Base-by-base conservation (phyloP, 2,797 vertebrate genomes). In the Valencia hispanica region DNA sequence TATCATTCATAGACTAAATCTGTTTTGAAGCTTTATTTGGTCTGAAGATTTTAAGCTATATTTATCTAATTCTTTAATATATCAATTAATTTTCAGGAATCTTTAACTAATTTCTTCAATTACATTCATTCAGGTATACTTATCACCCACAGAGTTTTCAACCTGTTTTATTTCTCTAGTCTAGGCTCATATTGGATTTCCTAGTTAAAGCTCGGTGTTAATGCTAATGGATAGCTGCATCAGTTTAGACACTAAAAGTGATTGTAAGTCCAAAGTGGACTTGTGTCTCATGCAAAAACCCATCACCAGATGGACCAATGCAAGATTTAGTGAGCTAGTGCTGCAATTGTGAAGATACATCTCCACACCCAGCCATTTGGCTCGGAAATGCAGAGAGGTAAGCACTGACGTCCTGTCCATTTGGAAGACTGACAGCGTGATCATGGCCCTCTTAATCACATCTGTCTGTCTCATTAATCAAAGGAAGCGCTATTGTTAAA, bases 391-490 rank as follows among this genome's bases (percentile, higher is more conserved):
- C 81, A 72, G 72, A 57, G 84, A 82, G 93, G 88, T 90, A 85
- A 94, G 86, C 81, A 69, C 79, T 30, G 82, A 82, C 91, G 90
- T 92, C 88, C 85, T 80, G 94, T 93, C 93, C 93, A 94, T 95
- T 96, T 94, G 91, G 94, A 96, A 93, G 93, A 95, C 84, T 93
- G 95, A 95, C 95, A 94, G 93, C 81, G 89, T 89, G 91, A 94
- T 95, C 92, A 91, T 88, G 90, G 91, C 89, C 30, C 68, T 88
- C 82, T 95, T 95, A 93, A 95, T 95, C 94, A 94, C 90, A 80
- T 87, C 84, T 82, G 79, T 75, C 89, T 91, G 92, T 92, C 93
- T 91, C 89, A 34, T 96, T 92, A 86, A 94, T 95, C 94, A 95
- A 85, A 82, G 75, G 73, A 94, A 94, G 91, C 91, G 88, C 87